Percentiles rank a stretch among this genome's conserved stretches.
These are phyloP conservation scores for Tanypteryx hageni DNA, from an alignment of 2,888 invertebrate genomes.

Conservation along the genomic window DNA sequence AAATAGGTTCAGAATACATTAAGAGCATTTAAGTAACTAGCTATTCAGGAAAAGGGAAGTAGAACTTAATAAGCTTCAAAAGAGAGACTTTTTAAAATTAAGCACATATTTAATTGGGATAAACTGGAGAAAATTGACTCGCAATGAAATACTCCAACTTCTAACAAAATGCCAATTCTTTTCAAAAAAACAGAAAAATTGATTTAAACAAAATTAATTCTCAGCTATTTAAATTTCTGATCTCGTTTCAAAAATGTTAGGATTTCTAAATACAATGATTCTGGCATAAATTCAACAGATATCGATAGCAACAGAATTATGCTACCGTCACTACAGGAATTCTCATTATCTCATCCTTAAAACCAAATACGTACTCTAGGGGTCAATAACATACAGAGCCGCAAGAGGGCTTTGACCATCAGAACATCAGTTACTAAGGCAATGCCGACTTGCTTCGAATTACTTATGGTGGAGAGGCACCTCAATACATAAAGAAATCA, in stretches of 20 bases:
- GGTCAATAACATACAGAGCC: background rate
- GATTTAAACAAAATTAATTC: too few species aligned
- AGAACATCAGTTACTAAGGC: background rate
- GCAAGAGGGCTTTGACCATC: background rate
- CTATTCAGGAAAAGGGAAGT: too few species aligned
- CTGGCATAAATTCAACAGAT: background rate
- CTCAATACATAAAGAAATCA: background rate
- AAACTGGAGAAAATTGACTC: too few species aligned
- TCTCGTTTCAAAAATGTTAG: background rate
- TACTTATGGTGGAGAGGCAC: background rate
- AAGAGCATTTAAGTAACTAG: too few species aligned
- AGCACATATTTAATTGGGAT: too few species aligned
- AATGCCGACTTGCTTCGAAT: background rate
- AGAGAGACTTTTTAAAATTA: too few species aligned
- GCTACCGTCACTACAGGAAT: background rate
- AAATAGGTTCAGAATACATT: too few species aligned
- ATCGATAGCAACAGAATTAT: background rate
- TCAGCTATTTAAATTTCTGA: background rate
- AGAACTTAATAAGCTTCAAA: too few species aligned
- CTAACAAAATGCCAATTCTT: too few species aligned
- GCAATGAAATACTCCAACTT: too few species aligned
- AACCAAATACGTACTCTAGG: background rate
- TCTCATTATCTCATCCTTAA: background rate
- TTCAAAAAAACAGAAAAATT: too few species aligned
- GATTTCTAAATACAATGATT: too few species aligned